These are phyloP conservation scores for Drosophila putrida DNA, from an alignment of 2,888 invertebrate genomes.

Conservation along the genomic window DNA sequence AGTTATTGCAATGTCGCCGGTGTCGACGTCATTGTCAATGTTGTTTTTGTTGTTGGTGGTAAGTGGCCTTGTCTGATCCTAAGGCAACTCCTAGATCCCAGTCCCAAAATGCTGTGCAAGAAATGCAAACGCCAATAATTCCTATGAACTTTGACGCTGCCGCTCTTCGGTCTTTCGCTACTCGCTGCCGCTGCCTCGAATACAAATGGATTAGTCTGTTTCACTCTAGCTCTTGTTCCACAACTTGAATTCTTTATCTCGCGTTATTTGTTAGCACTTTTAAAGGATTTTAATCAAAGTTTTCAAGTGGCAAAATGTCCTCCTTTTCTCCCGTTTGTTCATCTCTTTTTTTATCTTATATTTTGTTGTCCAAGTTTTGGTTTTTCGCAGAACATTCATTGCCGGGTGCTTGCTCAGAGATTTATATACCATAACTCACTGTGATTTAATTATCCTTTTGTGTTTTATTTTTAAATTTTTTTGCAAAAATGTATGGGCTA, in stretches of 20 bases:
- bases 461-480: conserved; percentile 16
- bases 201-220: conserved; percentile 60
- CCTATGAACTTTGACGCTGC: conserved; percentile 15
- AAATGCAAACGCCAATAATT: conserved; percentile 61
- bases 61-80: conserved; percentile 40
- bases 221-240: background rate
- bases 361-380: conserved; percentile 47
- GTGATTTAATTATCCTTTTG: conserved; percentile 73
- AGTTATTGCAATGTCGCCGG: conserved; percentile 72
- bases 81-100: background rate
- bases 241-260: conserved; percentile 64
- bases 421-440: conserved; percentile 69
- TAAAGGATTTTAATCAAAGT: conserved; percentile 79
- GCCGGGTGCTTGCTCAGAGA: conserved; percentile 35
- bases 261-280: conserved; percentile 78
- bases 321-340: background rate
- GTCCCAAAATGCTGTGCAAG: conserved; percentile 34
- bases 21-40: conserved; percentile 38
- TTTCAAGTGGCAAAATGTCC: conserved; percentile 69
- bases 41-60: conserved; percentile 38
- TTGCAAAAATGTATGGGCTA: conserved; percentile 38
- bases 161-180: background rate
- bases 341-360: background rate
- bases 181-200: conserved; percentile 36
- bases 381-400: conserved; percentile 47